A percentile compares a stretch with the other conserved stretches of the same genome.
phyloP scores from a whole-genome alignment of 2,113 vertebrate genomes.

The Numida meleagris region DNA sequence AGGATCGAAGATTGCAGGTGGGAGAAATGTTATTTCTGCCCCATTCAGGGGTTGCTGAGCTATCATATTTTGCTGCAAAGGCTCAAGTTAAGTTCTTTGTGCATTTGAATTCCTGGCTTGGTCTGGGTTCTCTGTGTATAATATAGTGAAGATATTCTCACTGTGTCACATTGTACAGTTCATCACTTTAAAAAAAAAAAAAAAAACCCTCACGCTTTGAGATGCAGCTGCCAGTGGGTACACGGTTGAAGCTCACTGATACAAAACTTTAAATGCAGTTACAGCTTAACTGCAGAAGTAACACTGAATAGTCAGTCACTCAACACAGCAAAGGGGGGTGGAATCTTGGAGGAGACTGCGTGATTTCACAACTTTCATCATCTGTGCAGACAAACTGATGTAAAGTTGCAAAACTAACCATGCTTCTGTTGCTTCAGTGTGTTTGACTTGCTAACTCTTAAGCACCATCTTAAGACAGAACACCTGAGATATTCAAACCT shows the following conservation, averaged over 20 bases:
- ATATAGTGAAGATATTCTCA: accelerated
- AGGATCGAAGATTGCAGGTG: neutral
- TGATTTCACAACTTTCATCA: neutral
- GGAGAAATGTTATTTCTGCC: accelerated
- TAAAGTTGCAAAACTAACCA: neutral
- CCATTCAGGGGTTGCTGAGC: neutral
- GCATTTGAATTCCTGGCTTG: neutral
- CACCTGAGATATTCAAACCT: neutral
- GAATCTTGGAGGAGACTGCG: neutral
- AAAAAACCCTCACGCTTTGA: neutral
- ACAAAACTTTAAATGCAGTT: neutral
- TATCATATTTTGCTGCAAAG: neutral
- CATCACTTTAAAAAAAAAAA: neutral
- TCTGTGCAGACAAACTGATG: neutral
- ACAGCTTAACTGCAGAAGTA: neutral
- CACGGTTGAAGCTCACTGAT: accelerated
- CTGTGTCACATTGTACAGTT: neutral
- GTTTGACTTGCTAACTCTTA: neutral
- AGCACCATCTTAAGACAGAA: neutral
- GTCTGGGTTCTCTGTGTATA: accelerated
- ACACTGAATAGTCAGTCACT: neutral
- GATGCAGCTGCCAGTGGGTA: neutral
- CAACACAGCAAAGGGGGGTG: neutral
- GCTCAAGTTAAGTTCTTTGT: neutral
- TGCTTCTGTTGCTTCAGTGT: neutral